Conservation (phyloP, 2,113 vertebrate genomes). For the Pavo muticus region DNA sequence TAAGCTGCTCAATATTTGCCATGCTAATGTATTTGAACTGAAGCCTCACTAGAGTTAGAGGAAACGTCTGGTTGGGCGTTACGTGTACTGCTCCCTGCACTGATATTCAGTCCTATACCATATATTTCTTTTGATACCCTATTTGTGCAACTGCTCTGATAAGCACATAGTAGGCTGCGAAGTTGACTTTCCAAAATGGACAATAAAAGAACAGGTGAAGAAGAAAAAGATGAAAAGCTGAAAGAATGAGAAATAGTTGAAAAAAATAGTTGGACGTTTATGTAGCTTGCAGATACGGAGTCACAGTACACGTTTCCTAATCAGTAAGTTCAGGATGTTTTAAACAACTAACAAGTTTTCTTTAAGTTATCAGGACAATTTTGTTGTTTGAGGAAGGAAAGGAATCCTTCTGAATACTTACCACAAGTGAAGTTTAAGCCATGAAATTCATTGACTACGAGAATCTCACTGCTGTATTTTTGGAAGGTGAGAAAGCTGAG, state of each 20-base stretch:
- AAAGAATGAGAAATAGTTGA: background rate
- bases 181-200: background rate
- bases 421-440: constrained; percentile 91
- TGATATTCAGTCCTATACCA: background rate
- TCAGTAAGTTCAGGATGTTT: background rate
- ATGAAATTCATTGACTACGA: constrained; percentile 93
- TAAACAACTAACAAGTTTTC: background rate
- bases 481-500: constrained; percentile 94
- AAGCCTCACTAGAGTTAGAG: background rate
- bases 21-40: background rate
- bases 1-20: background rate
- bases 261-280: background rate
- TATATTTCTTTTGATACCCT: background rate
- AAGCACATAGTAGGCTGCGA: background rate
- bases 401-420: constrained; percentile 75
- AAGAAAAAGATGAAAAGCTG: background rate
- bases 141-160: background rate
- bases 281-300: background rate
- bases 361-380: background rate
- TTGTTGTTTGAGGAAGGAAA: background rate
- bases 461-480: constrained; percentile 93
- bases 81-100: background rate
- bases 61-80: background rate
- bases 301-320: background rate
- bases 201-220: background rate